These are phyloP conservation scores for Rachycentron canadum DNA, from an alignment of 2,797 vertebrate species.

Conservation along the genomic window DNA sequence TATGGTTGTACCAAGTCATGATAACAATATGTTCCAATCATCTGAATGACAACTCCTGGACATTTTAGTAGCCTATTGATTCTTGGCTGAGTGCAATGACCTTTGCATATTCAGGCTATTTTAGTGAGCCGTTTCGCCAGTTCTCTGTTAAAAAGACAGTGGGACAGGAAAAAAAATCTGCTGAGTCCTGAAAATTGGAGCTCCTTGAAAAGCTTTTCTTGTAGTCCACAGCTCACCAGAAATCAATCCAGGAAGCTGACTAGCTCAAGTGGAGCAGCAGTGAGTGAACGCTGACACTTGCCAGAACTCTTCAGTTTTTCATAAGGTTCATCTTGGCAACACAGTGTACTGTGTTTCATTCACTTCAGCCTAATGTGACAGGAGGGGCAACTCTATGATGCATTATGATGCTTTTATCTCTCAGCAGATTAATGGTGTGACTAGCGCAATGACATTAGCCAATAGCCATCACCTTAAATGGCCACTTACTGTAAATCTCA, in stretches of 20 bases:
- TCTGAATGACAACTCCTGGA: slow-evolving; percentile 5
- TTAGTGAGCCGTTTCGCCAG: slow-evolving; percentile 31
- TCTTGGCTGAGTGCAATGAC: slow-evolving; percentile 40
- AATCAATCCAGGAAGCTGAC: slow-evolving; percentile 68
- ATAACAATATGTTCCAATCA: neutral
- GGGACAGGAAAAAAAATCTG: slow-evolving; percentile 31
- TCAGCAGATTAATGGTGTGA: slow-evolving; percentile 36
- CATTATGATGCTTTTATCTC: slow-evolving; percentile 36
- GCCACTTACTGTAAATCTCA: slow-evolving; percentile 48
- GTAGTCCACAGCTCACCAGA: slow-evolving; percentile 48
- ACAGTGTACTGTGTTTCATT: slow-evolving; percentile 19
- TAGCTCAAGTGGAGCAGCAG: slow-evolving; percentile 35
- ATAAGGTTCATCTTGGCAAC: slow-evolving; percentile 5
- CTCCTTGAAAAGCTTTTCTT: slow-evolving; percentile 56
- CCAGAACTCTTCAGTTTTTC: slow-evolving; percentile 35
- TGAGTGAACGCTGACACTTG: slow-evolving; percentile 20
- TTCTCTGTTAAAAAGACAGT: slow-evolving; percentile 59
- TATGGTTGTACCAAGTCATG: slow-evolving; percentile 2
- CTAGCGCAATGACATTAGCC: slow-evolving; percentile 23
- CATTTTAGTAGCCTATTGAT: slow-evolving; percentile 51
- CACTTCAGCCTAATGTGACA: slow-evolving; percentile 26
- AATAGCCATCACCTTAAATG: slow-evolving; percentile 63
- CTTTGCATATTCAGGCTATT: slow-evolving; percentile 57
- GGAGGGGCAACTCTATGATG: slow-evolving; percentile 19
- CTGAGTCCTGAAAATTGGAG: slow-evolving; percentile 65